Evolutionary conservation across 2,888 invertebrate genomes (phyloP).

Genomic region (Oligia latruncula): DNA sequence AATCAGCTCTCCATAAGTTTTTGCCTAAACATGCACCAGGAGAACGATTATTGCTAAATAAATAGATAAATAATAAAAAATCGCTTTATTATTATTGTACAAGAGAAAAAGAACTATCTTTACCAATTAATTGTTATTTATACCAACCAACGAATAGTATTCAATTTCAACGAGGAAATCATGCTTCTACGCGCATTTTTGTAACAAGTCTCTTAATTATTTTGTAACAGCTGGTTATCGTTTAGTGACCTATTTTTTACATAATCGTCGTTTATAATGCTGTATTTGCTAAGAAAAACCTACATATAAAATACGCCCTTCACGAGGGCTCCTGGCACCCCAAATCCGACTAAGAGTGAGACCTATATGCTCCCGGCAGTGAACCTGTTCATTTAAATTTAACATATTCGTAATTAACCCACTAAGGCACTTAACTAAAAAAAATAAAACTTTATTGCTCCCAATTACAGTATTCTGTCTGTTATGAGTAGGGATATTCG

Average conservation of each 20-base stretch:
- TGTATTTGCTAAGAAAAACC: background rate
- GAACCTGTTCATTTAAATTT: background rate
- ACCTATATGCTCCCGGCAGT: background rate
- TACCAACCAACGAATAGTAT: too few relatives aligned
- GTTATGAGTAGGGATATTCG: too few relatives aligned
- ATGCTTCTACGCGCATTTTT: too few relatives aligned
- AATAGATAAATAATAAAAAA: too few relatives aligned
- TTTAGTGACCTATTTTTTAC: background rate
- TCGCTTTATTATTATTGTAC: too few relatives aligned
- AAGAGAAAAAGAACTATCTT: too few relatives aligned
- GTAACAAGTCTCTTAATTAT: background rate
- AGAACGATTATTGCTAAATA: too few relatives aligned
- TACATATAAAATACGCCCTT: background rate
- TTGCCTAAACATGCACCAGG: too few relatives aligned
- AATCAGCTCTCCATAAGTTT: too few relatives aligned
- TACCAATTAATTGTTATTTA: too few relatives aligned
- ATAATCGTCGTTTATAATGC: background rate
- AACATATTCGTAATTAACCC: background rate
- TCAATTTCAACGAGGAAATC: background rate
- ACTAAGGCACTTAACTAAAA: background rate
- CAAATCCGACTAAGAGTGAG: background rate
- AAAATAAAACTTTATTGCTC: background rate
- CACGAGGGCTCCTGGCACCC: background rate
- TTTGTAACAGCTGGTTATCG: background rate
- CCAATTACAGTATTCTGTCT: background rate